Base-by-base conservation (phyloP, 2,888 invertebrate species). In the Helleia helle region DNA sequence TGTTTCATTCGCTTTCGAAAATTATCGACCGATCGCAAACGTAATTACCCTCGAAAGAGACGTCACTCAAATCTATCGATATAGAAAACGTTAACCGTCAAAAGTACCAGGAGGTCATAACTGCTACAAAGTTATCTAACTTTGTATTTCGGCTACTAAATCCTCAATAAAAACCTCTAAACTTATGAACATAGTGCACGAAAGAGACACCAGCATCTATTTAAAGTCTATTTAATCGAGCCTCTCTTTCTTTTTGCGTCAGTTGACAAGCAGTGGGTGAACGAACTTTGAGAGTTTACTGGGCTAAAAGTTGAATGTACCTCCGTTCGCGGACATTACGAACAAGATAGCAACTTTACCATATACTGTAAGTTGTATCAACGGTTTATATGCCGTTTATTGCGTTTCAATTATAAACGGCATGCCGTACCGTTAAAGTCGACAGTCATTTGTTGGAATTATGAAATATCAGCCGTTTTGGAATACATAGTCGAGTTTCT, bases 261-360 rank as follows among this genome's bases (percentile, higher is more conserved):
- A 81, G 77, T 80, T 83, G 83, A 84, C 84, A 83, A 83, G 80
- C 76, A 84, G 65, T 85, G 83, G 85, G 85, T 85, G 85, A 85
- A 84, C 69, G 85, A 84, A 83, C 85, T 77, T 67, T 51, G 69
- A 65, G 83, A 85, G 85, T 85, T 85, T 85, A 85, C 84, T 85
- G 75, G 85, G 85, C 84, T 85, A 85, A 85, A 85, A 85, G 85
- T 84, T 85, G 84, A 85, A 84, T 71, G 85, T 80, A 83, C 83
- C 77, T 74, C 76, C 79, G 80, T 81, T 81, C 83, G 84, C 84
- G 83, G 83, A 83, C 83, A 80, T 83, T 77, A 83, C 81, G 79
- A 83, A 83, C 81, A 83, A 84, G 83, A 84, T 84, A 84, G 81
- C 81, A 81, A 84, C 81, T 84, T 79, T 74, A 80, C 77, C 80